Percentiles rank a stretch among this genome's conserved stretches.
Conservation (phyloP, 2,888 invertebrate species). For the Apamea sordens region DNA sequence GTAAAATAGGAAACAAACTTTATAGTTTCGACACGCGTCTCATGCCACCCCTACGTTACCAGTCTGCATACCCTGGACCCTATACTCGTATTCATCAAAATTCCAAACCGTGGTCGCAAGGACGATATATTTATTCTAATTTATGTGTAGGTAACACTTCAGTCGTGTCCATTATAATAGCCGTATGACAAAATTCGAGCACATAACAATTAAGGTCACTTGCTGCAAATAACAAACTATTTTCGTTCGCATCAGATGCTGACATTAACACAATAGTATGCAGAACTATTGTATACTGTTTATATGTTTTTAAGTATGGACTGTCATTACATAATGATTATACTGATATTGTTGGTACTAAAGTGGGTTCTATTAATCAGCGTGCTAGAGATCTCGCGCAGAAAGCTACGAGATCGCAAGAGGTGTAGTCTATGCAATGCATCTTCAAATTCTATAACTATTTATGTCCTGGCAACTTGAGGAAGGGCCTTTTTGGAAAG, state of each 20-base stretch:
- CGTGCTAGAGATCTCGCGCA: neutral
- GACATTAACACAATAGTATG: conserved; percentile 44
- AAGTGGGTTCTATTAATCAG: too few relatives aligned
- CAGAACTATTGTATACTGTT: conserved; percentile 24
- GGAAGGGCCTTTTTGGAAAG: neutral
- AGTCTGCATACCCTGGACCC: neutral
- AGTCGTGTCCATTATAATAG: conserved; percentile 67
- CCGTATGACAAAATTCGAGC: conserved; percentile 76
- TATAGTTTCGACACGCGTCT: conserved; percentile 19
- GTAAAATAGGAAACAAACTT: neutral
- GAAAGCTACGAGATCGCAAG: neutral
- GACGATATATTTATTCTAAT: conserved; percentile 53
- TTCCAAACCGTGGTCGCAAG: conserved; percentile 8
- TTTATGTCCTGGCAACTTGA: neutral
- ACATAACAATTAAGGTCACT: conserved; percentile 85
- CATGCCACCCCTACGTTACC: conserved; percentile 8
- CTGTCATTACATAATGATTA: conserved; percentile 11
- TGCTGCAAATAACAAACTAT: conserved; percentile 74
- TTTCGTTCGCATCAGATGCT: conserved; percentile 61
- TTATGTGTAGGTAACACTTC: conserved; percentile 60
- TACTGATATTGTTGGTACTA: neutral
- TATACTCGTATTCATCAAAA: neutral
- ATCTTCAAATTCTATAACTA: neutral
- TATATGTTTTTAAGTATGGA: conserved; percentile 16
- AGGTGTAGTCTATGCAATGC: neutral